Evolutionary conservation across 2,888 invertebrate species (phyloP).

Genomic region (Lasioglossum marginatum): DNA sequence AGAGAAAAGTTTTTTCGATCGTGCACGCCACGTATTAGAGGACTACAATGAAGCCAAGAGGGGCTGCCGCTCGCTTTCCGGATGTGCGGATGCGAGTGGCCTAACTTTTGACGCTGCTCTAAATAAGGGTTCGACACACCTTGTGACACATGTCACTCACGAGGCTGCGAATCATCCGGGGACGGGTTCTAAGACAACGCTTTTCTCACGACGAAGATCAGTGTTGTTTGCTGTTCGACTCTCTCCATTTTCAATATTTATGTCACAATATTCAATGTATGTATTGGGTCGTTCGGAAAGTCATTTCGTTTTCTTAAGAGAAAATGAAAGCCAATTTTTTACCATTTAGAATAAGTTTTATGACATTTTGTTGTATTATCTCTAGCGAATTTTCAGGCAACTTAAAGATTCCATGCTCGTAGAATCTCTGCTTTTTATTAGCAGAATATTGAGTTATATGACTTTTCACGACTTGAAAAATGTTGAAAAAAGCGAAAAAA

Average conservation of each 20-base stretch:
- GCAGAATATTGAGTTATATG: no score
- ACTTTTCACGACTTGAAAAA: no score
- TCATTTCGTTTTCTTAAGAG: no score
- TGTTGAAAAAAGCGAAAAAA: no score
- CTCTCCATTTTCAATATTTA: background rate
- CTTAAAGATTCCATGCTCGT: no score
- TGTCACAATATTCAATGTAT: no score
- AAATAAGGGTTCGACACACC: conserved; percentile 63
- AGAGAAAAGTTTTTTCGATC: conserved; percentile 39
- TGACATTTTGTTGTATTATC: no score
- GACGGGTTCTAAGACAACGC: conserved; percentile 50
- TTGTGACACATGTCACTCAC: conserved; percentile 75
- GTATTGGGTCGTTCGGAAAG: no score
- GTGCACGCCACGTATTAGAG: conserved; percentile 62
- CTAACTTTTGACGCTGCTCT: conserved; percentile 60
- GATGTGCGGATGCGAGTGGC: conserved; percentile 42
- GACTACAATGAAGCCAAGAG: conserved; percentile 44
- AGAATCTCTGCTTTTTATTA: no score
- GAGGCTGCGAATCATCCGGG: conserved; percentile 64
- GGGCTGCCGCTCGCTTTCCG: background rate
- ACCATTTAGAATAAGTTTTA: no score
- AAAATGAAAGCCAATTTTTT: no score
- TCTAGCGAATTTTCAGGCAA: no score
- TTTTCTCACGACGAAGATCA: conserved; percentile 44
- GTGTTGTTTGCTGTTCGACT: background rate